phyloP scores from a whole-genome alignment of 2,888 invertebrate species.

The Torymus auratus region DNA sequence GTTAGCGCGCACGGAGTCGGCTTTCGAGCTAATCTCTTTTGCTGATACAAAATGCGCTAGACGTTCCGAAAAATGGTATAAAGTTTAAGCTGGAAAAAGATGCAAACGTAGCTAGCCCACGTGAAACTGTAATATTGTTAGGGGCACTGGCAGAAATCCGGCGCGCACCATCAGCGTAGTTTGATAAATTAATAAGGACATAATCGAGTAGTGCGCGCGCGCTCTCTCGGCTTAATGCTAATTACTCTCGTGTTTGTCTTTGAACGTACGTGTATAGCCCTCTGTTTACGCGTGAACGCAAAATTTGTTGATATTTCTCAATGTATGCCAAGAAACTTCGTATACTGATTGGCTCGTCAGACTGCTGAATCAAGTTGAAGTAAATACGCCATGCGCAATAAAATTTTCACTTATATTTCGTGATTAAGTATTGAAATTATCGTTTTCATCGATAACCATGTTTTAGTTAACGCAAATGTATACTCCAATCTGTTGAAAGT shows the following conservation, averaged over 20 bases:
- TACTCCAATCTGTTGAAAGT: too few species aligned
- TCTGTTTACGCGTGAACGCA: neutral
- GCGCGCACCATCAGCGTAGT: too few species aligned
- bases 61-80: neutral
- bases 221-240: neutral
- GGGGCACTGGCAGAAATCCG: too few species aligned
- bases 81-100: too few species aligned
- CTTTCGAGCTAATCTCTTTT: slow-evolving; percentile 8
- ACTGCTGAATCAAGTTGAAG: too few species aligned
- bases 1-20: neutral
- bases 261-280: neutral
- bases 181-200: slow-evolving; percentile 14
- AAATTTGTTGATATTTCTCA: neutral
- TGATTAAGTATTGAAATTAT: too few species aligned
- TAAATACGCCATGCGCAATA: too few species aligned
- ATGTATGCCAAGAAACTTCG: neutral
- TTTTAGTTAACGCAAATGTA: too few species aligned
- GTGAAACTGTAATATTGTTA: too few species aligned
- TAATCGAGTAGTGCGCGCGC: neutral
- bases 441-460: too few species aligned
- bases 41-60: neutral
- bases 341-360: too few species aligned
- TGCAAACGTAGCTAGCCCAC: neutral
- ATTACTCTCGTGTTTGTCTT: neutral
- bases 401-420: too few species aligned